A percentile compares a stretch with the other conserved stretches of the same genome.
These are phyloP conservation scores for Poecilobothrus nobilitatus DNA, from an alignment of 2,888 invertebrate species.

Conservation along the genomic window DNA sequence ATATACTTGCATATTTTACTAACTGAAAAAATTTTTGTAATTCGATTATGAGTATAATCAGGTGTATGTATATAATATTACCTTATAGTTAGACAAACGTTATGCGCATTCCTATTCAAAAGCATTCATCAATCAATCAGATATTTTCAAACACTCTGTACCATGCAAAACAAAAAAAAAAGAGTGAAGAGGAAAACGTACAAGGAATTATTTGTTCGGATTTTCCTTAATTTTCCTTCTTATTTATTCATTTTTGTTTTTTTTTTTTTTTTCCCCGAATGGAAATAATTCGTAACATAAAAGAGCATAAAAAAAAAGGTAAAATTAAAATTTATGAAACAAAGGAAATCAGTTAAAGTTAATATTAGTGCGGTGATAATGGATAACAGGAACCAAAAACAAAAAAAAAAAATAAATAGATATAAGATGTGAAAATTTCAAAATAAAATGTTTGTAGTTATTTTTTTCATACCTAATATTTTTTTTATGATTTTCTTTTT, in stretches of 20 bases:
- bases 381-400: background rate
- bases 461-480: background rate
- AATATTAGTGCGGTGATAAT: background rate
- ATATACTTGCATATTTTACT: too few relatives aligned
- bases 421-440: background rate
- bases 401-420: background rate
- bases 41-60: too few relatives aligned
- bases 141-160: too few relatives aligned
- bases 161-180: too few relatives aligned
- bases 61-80: too few relatives aligned
- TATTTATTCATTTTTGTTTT: background rate
- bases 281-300: background rate
- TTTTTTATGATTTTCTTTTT: background rate
- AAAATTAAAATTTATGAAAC: slow-evolving; percentile 6
- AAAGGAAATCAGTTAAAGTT: slow-evolving; percentile 2
- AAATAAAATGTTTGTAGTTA: background rate
- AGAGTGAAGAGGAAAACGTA: too few relatives aligned
- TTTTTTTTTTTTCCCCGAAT: background rate
- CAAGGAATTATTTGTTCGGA: background rate
- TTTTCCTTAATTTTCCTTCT: background rate
- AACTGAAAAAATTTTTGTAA: too few relatives aligned
- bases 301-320: background rate
- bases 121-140: too few relatives aligned
- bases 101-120: too few relatives aligned
- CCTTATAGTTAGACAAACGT: too few relatives aligned